These are phyloP conservation scores for Himalopsyche japonica DNA, from an alignment of 2,888 invertebrate genomes.

Conservation along the genomic window DNA sequence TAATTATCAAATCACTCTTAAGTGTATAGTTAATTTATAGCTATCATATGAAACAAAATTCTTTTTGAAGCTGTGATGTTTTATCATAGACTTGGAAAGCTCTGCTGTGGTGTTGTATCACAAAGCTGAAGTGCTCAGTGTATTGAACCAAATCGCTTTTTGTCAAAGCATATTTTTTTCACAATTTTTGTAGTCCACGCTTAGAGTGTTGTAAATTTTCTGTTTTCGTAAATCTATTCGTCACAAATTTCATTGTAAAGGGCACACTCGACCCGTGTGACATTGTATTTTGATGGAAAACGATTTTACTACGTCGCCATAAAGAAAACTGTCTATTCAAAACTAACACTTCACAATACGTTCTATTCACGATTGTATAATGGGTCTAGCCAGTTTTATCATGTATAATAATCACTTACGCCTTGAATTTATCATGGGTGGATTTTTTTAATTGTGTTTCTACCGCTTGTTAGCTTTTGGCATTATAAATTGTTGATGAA, in stretches of 20 bases:
- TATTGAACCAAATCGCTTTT: neutral
- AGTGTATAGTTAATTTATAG: too few species aligned
- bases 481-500: too few species aligned
- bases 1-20: too few species aligned
- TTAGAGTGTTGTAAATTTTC: neutral
- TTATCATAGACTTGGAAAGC: neutral
- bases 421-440: too few species aligned
- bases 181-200: neutral
- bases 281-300: neutral
- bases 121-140: neutral
- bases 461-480: too few species aligned
- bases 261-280: neutral
- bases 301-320: too few species aligned
- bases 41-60: too few species aligned
- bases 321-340: neutral
- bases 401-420: too few species aligned
- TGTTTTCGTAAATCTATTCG: neutral
- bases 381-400: too few species aligned
- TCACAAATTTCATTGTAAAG: neutral
- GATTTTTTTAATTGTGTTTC: too few species aligned
- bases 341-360: too few species aligned
- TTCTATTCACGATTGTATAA: neutral
- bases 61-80: too few species aligned
- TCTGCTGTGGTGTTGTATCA: neutral
- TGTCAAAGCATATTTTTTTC: neutral